Percentiles rank a stretch among this genome's conserved stretches.
These are phyloP conservation scores for Trichosurus vulpecula DNA, from an alignment of 2,797 vertebrate genomes.

Conservation along the genomic window DNA sequence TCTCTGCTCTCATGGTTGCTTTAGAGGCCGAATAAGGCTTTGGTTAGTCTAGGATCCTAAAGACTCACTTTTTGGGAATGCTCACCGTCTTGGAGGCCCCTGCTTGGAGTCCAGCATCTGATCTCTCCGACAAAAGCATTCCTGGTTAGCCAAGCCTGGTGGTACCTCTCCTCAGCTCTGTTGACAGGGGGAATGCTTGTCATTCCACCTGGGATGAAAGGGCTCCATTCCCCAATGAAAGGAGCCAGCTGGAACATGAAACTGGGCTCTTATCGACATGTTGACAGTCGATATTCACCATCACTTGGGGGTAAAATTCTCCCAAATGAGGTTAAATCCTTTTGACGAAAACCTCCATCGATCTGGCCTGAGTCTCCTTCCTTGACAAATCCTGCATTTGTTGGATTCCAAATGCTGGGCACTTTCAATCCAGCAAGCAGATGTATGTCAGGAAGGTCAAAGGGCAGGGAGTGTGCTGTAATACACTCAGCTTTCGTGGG, in stretches of 20 bases:
- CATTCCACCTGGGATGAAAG: constrained; percentile 44
- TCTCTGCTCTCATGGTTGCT: background rate
- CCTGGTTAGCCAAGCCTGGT: constrained; percentile 26
- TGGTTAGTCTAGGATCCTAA: constrained; percentile 45
- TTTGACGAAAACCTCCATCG: background rate
- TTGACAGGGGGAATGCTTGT: constrained; percentile 17
- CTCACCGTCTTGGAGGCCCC: constrained; percentile 25
- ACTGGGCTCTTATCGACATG: constrained; percentile 4
- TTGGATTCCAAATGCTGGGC: constrained; percentile 29
- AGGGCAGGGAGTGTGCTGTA: background rate
- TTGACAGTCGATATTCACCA: constrained; percentile 11
- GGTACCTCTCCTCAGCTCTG: constrained; percentile 16
- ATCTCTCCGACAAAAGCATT: constrained; percentile 21
- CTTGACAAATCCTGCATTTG: constrained; percentile 26
- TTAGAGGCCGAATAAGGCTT: constrained; percentile 27
- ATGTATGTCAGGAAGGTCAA: constrained; percentile 10
- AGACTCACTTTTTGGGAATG: constrained; percentile 28
- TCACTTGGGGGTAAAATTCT: constrained; percentile 2
- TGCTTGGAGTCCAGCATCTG: background rate
- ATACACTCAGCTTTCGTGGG: constrained; percentile 3
- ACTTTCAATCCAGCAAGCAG: background rate
- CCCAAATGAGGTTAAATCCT: background rate
- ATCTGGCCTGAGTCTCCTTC: constrained; percentile 16
- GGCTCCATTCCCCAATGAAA: background rate
- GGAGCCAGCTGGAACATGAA: constrained; percentile 10